These are phyloP conservation scores for Epizoanthus ramosus DNA, from an alignment of 92 coral and sea anemone genomes.

Conservation along the genomic window DNA sequence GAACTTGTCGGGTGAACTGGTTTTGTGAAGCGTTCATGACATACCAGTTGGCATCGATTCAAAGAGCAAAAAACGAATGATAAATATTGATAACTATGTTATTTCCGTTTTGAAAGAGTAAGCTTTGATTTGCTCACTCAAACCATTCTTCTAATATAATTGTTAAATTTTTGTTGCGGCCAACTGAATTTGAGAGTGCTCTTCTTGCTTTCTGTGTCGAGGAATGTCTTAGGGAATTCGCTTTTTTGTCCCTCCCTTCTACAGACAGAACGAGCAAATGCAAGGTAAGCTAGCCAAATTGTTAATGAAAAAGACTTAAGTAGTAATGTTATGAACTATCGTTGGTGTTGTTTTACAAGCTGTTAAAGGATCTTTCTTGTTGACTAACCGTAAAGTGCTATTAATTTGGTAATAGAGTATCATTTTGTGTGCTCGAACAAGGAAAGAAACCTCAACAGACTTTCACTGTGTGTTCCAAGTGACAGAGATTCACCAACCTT, in stretches of 20 bases:
- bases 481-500: not conserved
- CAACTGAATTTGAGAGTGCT: not conserved
- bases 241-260: too few species aligned
- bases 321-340: too few species aligned
- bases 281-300: too few species aligned
- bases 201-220: not conserved
- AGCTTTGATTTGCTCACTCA: not conserved
- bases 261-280: too few species aligned
- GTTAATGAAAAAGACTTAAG: too few species aligned
- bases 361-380: too few species aligned
- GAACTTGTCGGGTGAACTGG: slow-evolving; percentile 6
- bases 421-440: too few species aligned
- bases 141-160: not conserved
- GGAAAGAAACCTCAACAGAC: too few species aligned
- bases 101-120: not conserved
- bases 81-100: slow-evolving; percentile 10
- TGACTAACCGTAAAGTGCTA: too few species aligned
- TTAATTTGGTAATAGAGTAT: too few species aligned
- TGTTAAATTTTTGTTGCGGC: not conserved
- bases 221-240: too few species aligned
- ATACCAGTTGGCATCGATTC: not conserved
- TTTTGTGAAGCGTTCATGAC: not conserved
- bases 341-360: too few species aligned
- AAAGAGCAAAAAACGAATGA: not conserved
- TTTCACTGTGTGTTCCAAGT: not conserved